phyloP scores from a whole-genome alignment of 2,113 vertebrate species.

The Nothocercus julius region DNA sequence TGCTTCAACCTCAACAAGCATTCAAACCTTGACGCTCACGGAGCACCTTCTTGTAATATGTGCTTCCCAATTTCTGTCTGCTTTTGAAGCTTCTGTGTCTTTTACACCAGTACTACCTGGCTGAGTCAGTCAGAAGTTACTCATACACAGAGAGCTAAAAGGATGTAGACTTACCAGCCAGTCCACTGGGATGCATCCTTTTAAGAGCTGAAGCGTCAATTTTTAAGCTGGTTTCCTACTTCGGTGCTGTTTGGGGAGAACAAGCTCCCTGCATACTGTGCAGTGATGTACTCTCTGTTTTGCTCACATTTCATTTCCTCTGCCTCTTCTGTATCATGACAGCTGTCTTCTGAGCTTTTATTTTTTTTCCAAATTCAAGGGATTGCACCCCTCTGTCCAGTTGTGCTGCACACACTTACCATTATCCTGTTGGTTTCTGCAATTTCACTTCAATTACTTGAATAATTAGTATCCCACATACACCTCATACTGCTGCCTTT shows the following conservation, averaged over 20 bases:
- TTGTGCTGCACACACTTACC: neutral
- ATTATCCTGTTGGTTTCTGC: fast-evolving
- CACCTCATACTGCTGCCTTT: neutral
- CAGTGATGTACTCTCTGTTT: neutral
- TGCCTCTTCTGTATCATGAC: neutral
- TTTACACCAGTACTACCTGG: neutral
- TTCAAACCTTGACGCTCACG: neutral
- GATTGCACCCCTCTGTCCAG: neutral
- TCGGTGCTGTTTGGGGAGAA: neutral
- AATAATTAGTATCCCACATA: neutral
- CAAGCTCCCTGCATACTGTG: neutral
- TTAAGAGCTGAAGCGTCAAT: neutral
- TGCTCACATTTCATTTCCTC: neutral
- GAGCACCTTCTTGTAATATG: neutral
- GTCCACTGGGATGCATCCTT: neutral
- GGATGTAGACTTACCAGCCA: neutral
- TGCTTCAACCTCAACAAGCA: neutral
- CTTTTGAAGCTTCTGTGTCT: neutral
- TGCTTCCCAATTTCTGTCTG: neutral
- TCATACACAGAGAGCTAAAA: neutral
- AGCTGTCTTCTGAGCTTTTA: neutral
- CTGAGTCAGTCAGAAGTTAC: neutral
- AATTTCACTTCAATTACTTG: neutral
- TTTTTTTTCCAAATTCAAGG: neutral
- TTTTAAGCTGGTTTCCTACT: neutral